Evolutionary conservation across 23 tunicate species (phyloP), one percentile per base, ranked within the genome.

Genomic region (Pegea sp.): DNA sequence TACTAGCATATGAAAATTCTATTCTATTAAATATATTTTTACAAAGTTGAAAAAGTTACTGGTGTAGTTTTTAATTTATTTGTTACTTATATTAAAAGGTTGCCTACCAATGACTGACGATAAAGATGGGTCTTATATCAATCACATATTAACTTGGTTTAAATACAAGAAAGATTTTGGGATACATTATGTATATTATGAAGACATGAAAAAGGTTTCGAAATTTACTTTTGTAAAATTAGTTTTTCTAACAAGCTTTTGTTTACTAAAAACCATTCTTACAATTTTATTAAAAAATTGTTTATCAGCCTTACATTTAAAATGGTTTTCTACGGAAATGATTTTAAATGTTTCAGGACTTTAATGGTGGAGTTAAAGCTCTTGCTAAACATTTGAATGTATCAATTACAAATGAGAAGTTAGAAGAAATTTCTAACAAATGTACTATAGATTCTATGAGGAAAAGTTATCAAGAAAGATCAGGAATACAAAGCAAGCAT

Each of bases 71-170:
- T n/a, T n/a, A n/a, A n/a, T n/a, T n/a, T n/a, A n/a, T n/a, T n/a
- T n/a, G n/a, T n/a, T n/a, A n/a, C n/a, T n/a, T n/a, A n/a, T n/a
- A 38, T 38, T 38, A 8, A 38, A 38, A 38, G 46, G 46, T 38
- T 8, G 16, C 11, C 13, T 38, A 11, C 46, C 46, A 16, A 38
- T 38, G 46, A 16, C 11, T 16, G 46, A 16, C 16, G 11, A 38
- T 38, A 16, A 8, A 8, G 46, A 38, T 16, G 16, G 16, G 16
- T 8, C 16, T 11, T 38, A 38, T 16, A 8, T 38, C 13, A 16
- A 38, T 16, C 46, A 38, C 46, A 16, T 38, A 8, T 16, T 11
- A 8, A 38, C 11, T 16, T 38, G 46, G 46, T 38, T 38, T 11
- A 38, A 38, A 38, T 8, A 8, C 11, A 38, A 38, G 16, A 16